A percentile compares a stretch with the other conserved stretches of the same genome.
phyloP scores from a whole-genome alignment of 2,797 vertebrate genomes.

The Crypturellus tataupa region DNA sequence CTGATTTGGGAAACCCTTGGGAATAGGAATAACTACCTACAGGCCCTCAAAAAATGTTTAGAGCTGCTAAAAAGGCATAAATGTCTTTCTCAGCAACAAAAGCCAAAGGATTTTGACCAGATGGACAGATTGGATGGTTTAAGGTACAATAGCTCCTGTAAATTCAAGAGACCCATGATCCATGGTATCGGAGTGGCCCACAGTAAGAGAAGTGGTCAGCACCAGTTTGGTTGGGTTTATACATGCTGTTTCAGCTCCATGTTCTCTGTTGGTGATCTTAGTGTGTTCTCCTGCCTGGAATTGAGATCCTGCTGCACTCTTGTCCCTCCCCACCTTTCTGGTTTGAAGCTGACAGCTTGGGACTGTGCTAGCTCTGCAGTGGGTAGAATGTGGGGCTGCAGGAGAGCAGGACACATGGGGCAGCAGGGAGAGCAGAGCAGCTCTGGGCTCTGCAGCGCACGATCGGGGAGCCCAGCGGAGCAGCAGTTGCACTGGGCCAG shows the following conservation, averaged over 20 bases:
- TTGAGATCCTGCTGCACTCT: not conserved
- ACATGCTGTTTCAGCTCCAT: not conserved
- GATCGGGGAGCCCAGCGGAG: not conserved
- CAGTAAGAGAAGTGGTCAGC: not conserved
- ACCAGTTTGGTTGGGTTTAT: fast-evolving
- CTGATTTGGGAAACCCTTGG: not conserved
- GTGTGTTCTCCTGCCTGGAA: not conserved
- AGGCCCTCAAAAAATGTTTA: not conserved
- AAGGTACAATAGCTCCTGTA: not conserved
- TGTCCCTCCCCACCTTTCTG: not conserved
- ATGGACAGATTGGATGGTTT: not conserved
- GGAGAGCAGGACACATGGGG: not conserved
- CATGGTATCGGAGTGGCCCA: fast-evolving
- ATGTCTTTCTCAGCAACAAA: not conserved
- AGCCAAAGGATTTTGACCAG: not conserved
- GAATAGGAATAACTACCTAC: not conserved
- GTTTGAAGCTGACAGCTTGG: not conserved
- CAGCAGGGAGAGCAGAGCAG: not conserved
- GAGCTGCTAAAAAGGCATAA: not conserved
- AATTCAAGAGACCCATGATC: not conserved
- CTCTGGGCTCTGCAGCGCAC: not conserved
- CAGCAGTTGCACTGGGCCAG: not conserved
- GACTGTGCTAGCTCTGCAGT: fast-evolving
- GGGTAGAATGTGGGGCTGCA: not conserved
- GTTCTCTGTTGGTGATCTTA: not conserved